These are phyloP conservation scores for Synaphobranchus kaupii DNA, from an alignment of 2,797 vertebrate genomes.

Conservation along the genomic window DNA sequence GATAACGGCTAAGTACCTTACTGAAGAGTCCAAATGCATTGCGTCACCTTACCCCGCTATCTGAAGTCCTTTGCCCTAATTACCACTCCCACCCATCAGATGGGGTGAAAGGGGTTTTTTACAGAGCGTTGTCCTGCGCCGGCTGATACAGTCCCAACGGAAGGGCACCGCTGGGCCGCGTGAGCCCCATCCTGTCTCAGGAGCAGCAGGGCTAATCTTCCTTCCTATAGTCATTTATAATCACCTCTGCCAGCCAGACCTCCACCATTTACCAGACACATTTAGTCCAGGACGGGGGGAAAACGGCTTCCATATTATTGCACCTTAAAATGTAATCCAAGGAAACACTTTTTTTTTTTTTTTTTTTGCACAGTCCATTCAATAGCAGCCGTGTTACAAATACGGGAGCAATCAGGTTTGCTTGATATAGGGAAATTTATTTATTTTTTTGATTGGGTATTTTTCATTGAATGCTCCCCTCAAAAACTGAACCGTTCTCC, in stretches of 20 bases:
- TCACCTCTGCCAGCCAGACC: slow-evolving; percentile 13
- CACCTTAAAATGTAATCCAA: neutral
- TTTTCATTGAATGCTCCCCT: neutral
- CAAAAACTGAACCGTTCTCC: neutral
- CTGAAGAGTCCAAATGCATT: neutral
- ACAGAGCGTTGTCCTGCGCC: neutral
- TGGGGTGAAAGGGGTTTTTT: neutral
- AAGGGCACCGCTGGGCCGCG: neutral
- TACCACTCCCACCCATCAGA: neutral
- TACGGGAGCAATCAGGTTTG: neutral
- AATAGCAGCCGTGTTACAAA: neutral
- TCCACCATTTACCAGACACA: neutral
- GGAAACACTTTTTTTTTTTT: neutral
- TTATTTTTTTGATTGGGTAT: neutral
- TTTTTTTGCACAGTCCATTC: neutral
- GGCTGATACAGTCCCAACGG: neutral
- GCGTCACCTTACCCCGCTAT: neutral
- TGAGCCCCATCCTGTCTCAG: neutral
- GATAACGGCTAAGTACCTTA: neutral
- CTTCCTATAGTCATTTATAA: slow-evolving; percentile 8
- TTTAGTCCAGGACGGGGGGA: neutral
- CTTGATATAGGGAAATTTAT: neutral
- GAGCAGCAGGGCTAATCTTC: slow-evolving; percentile 2
- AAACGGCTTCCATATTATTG: neutral
- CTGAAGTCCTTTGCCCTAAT: slow-evolving; percentile 8